Evolutionary conservation across 2,797 vertebrate species (phyloP), one percentile per base, ranked within the genome.

Genomic region (Pelodytes ibericus): DNA sequence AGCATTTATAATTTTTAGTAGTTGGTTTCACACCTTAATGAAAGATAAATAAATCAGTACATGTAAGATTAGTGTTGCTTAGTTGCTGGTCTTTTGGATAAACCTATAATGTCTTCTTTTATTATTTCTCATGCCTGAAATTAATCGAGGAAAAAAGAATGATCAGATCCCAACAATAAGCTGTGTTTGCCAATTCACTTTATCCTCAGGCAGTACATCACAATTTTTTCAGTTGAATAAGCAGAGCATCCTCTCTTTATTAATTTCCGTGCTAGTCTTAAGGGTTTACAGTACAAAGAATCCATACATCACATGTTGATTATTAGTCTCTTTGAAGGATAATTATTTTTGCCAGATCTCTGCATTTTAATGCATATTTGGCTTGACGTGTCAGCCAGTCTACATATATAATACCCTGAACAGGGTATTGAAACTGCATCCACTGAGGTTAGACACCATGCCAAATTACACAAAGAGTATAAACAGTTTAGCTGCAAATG

Each of bases 181-280:
- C 29, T 20, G 25, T 51, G 41, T 31, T 75, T 75, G 57, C 24
- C 33, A 33, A 49, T 26, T 44, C 60, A 15, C 26, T 24, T 31
- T 47, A 22, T 53, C 33, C 30, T 53, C 47, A 22, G 58, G 29
- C 65, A 69, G 10, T 39, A 56, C 63, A 75, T 39, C 26, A 29
- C 51, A 9, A 26, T 75, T 53, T 69, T 8, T 36, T 60, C 51
- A 51, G 64, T 58, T 62, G 72, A 75, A 60, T 68, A 61, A 62
- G 29, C 57, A 66, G 24, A 44, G 49, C 51, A 66, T 25, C 16
- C 22, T 68, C 39, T 20, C 31, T 22, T 39, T 53, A 33, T 51
- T 75, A 15, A 47, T 33, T 9, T 41, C 61, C 22, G 22, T 75
- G 22, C 36, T 26, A 49, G 22, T 18, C 57, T 27, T 33, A 62